phyloP scores from a whole-genome alignment of 2,888 invertebrate genomes.

The Idaea biselata region DNA sequence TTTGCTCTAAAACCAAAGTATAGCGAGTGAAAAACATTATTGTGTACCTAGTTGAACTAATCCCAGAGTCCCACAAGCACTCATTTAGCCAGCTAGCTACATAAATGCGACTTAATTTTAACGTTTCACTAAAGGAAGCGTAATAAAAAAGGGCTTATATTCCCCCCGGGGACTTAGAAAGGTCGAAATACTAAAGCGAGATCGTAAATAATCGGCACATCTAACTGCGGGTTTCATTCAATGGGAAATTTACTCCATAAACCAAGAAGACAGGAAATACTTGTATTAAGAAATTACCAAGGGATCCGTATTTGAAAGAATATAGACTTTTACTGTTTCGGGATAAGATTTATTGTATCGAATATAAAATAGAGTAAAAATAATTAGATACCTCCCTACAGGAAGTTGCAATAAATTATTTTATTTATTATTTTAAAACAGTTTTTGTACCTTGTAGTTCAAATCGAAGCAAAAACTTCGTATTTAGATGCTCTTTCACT shows the following conservation, averaged over 20 bases:
- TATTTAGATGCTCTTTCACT: no score
- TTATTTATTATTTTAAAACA: neutral
- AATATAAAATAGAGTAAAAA: neutral
- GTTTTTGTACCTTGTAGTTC: no score
- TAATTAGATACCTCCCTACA: neutral
- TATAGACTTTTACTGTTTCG: constrained; percentile 3
- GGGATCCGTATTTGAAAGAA: constrained; percentile 18
- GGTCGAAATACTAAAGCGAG: constrained; percentile 43
- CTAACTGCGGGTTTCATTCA: constrained; percentile 52
- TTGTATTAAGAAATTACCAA: constrained; percentile 39
- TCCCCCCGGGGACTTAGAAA: constrained; percentile 44
- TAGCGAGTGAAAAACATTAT: constrained; percentile 21
- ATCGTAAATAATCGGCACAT: constrained; percentile 61
- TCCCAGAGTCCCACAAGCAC: constrained; percentile 29
- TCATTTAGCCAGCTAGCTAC: constrained; percentile 33
- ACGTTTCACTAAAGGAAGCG: constrained; percentile 46
- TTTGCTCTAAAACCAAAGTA: neutral
- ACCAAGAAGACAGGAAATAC: constrained; percentile 45
- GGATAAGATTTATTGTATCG: neutral
- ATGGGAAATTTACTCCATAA: constrained; percentile 50
- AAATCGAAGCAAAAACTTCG: no score
- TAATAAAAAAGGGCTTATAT: constrained; percentile 49
- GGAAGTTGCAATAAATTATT: neutral
- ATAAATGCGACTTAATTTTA: constrained; percentile 52
- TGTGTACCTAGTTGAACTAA: constrained; percentile 27